These are phyloP conservation scores for Drosophila lacertosa DNA, from an alignment of 1,140 invertebrate genomes.

Conservation along the genomic window DNA sequence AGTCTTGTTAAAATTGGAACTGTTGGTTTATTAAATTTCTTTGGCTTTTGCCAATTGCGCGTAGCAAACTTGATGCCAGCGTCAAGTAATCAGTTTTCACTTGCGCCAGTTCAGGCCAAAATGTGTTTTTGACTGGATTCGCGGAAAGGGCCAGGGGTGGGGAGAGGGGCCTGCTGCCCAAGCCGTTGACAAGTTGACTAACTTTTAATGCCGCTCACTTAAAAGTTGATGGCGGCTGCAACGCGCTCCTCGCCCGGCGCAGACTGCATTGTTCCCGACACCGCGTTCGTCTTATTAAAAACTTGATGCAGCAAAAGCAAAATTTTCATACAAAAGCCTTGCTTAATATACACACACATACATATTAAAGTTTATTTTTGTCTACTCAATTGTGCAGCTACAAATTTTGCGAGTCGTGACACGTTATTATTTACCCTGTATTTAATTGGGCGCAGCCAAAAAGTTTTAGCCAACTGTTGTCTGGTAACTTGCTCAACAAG, in stretches of 20 bases:
- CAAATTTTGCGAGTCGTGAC: constrained; percentile 10
- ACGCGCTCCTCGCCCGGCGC: neutral
- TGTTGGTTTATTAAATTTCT: constrained; percentile 57
- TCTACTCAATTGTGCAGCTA: constrained; percentile 26
- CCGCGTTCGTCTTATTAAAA: constrained; percentile 33
- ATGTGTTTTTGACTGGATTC: neutral
- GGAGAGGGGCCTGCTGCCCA: constrained; percentile 17
- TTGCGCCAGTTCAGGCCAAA: constrained; percentile 10
- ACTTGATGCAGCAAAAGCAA: constrained; percentile 50
- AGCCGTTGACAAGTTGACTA: constrained; percentile 74
- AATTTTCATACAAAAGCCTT: constrained; percentile 52
- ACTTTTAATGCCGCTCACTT: constrained; percentile 79
- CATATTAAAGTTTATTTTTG: neutral
- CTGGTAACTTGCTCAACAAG: too few relatives aligned
- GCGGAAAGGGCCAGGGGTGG: neutral
- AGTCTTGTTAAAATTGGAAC: constrained; percentile 35
- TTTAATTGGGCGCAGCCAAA: neutral
- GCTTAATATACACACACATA: constrained; percentile 14
- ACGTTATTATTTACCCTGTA: neutral
- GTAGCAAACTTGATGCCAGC: constrained; percentile 38
- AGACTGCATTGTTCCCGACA: constrained; percentile 4
- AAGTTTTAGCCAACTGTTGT: neutral
- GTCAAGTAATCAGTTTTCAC: constrained; percentile 63
- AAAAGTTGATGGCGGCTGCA: constrained; percentile 58
- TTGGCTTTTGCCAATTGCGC: constrained; percentile 22